Evolutionary conservation across 2,113 vertebrate genomes (phyloP), one percentile per base, ranked within the genome.

Genomic region (Tyto alba): DNA sequence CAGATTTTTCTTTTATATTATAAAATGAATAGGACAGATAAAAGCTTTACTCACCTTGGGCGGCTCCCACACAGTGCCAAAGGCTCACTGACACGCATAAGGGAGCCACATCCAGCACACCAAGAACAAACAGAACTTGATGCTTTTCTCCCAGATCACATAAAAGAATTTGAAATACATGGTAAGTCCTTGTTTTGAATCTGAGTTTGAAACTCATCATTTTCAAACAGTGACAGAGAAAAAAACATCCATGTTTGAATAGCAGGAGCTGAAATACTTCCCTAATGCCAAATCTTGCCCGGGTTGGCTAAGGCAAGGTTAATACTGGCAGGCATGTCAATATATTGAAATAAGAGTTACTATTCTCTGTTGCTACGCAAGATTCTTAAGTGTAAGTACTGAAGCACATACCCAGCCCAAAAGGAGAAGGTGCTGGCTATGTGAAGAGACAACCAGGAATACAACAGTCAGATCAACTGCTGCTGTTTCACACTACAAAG

Each of bases 391-490:
- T 17, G 8, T 3, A 36, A 43, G 75, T 1, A 6, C 23, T 4
- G 66, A 86, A 26, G 9, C 50, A n/a, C 14, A n/a, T 30, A 20
- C 1, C 5, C 56, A 10, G 16, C 14, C 16, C 12, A 13, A 13
- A 13, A 30, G 41, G 15, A 40, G 32, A 10, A 29, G 59, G 64
- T 41, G 68, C 67, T 36, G 48, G 25, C 22, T 30, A 4, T 3
- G 23, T 4, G 19, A 50, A 20, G 34, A 73, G 64, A 34, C 40
- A 19, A 11, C 32, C 30, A 30, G 41, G 53, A 84, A 1, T 6
- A 30, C 45, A 11, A 13, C 16, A 10, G 26, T 2, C 40, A 29
- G 13, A 8, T 3, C 6, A 0, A 38, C 1, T 9, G 41, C 47
- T 76, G 81, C 73, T 22, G 34, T 1, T 59, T 10, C 41, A 53